phyloP scores from a whole-genome alignment of 1,140 invertebrate genomes.

The Anoplophora glabripennis region DNA sequence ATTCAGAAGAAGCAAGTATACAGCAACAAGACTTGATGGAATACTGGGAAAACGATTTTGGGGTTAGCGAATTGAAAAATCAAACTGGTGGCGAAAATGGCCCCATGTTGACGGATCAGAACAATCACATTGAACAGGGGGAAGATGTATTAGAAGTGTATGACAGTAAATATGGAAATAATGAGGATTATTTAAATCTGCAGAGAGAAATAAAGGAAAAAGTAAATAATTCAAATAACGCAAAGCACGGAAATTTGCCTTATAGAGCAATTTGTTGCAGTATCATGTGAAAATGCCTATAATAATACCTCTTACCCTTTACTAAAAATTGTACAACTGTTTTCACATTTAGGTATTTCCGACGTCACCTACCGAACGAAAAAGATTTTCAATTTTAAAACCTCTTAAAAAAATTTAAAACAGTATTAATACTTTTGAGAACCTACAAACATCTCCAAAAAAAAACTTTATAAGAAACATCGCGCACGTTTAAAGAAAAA shows the following conservation, averaged over 20 bases:
- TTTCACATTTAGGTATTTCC: not conserved
- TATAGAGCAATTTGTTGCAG: slow-evolving; percentile 46
- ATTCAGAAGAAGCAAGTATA: slow-evolving; percentile 3
- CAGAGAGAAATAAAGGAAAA: slow-evolving; percentile 35
- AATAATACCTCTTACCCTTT: slow-evolving; percentile 5
- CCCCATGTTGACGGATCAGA: not conserved
- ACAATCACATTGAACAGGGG: slow-evolving; percentile 22
- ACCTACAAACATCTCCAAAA: not conserved
- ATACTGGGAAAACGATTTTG: slow-evolving; percentile 38
- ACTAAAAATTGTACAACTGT: not conserved
- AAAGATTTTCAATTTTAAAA: not conserved
- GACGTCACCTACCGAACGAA: not conserved
- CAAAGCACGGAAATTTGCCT: slow-evolving; percentile 36
- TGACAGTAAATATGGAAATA: slow-evolving; percentile 44
- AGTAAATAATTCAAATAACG: slow-evolving; percentile 15
- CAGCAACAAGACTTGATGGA: slow-evolving; percentile 34
- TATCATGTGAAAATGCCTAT: slow-evolving; percentile 40
- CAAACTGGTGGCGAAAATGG: slow-evolving; percentile 11
- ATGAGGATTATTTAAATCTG: slow-evolving; percentile 40
- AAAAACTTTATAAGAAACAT: not conserved
- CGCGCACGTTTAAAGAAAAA: no score
- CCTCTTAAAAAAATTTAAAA: not conserved
- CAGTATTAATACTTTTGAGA: not conserved
- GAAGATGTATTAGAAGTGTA: slow-evolving; percentile 41
- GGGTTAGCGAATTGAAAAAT: slow-evolving; percentile 12